A percentile compares a stretch with the other conserved stretches of the same genome.
phyloP scores from a whole-genome alignment of 2,113 vertebrate species.

The Pomatostomus ruficeps region DNA sequence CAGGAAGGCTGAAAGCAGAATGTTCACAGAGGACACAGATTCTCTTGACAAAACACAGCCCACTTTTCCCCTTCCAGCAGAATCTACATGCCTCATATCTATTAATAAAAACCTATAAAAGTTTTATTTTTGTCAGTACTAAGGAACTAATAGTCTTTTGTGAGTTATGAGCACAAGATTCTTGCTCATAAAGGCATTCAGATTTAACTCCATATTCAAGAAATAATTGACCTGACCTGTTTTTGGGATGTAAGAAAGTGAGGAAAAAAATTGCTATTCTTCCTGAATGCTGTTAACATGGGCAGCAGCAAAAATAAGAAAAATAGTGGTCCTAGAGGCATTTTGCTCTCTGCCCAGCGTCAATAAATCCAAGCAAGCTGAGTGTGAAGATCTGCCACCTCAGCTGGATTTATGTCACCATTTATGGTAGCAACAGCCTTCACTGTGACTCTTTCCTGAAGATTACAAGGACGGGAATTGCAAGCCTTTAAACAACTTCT shows the following conservation, averaged over 20 bases:
- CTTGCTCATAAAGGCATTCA: background rate
- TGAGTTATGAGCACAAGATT: background rate
- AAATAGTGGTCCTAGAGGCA: background rate
- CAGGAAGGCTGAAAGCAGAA: background rate
- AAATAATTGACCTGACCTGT: background rate
- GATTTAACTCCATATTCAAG: background rate
- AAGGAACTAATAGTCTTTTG: background rate
- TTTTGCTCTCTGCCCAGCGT: background rate
- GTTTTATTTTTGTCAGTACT: background rate
- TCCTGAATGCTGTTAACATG: background rate
- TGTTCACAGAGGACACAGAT: background rate
- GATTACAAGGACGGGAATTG: background rate
- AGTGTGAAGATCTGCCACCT: background rate
- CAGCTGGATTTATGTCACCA: slow-evolving; percentile 8
- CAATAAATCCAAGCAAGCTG: background rate
- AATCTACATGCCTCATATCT: background rate
- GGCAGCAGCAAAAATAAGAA: background rate
- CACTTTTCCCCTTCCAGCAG: background rate
- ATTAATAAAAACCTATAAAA: background rate
- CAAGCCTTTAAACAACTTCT: background rate
- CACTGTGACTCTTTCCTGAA: background rate
- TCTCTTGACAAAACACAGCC: background rate
- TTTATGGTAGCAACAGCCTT: slow-evolving; percentile 16
- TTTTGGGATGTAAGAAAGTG: background rate
- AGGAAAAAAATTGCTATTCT: background rate